Base-by-base conservation (phyloP, 1,140 invertebrate genomes). In the Anoplophora glabripennis region DNA sequence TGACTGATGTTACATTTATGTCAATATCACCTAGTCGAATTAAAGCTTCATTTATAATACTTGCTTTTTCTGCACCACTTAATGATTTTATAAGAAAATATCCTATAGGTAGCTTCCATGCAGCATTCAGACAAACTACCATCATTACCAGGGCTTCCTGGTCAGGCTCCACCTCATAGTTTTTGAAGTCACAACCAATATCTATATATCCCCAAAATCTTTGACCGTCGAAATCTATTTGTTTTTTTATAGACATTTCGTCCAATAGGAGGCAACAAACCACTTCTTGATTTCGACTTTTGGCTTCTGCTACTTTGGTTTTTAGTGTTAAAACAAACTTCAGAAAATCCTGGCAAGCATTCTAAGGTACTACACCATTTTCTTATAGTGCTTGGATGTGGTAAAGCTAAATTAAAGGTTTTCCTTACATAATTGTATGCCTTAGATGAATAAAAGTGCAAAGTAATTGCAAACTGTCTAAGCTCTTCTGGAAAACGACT, bases 41-140 rank as follows among this genome's bases (percentile, higher is more conserved):
- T 5, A 36, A 11, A n/a, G 36, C 12, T 15, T n/a, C 17, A 34
- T 36, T 52, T 9, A 51, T 17, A 37, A 33, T 37, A 36, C 17
- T 49, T 18, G 47, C 37, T 37, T 40, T 54, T 44, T 44, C 53
- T 34, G 12, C 1, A 14, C 41, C 41, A 28, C 21, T 41, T 28
- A 54, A 34, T 0, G n/a, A 33, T 33, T 44, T 44, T 38, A 45
- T 54, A n/a, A 54, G 44, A 54, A 36, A 54, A 42, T 54, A 54
- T 40, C 34, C 41, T 33, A 54, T 45, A 2, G 53, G 53, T 12
- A 54, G 11, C 15, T 54, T 54, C 41, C 53, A 54, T 21, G 15
- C 15, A 3, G 10, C 15, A 12, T 40, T 42, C 10, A 33, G 12
- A 18, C 38, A 15, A 12, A 54, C 53, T 7, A 44, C 53, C 53